A percentile compares a stretch with the other conserved stretches of the same genome.
These are phyloP conservation scores for Scaptodrosophila latifasciaeformis DNA, from an alignment of 2,888 invertebrate species.

Conservation along the genomic window DNA sequence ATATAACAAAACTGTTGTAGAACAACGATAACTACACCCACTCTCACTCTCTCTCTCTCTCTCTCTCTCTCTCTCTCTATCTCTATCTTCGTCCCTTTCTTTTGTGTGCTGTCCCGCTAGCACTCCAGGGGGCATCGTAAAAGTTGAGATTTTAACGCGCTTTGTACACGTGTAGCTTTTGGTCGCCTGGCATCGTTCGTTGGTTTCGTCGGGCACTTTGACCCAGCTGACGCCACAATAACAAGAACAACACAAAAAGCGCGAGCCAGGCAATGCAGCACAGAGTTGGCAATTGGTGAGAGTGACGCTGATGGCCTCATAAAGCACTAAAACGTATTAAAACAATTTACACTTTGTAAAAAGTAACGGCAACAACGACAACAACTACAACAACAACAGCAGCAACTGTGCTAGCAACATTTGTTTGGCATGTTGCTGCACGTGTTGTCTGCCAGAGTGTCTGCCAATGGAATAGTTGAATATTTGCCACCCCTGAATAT, in stretches of 20 bases:
- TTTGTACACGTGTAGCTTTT: conserved; percentile 65
- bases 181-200: conserved; percentile 18
- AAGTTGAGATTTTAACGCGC: conserved; percentile 70
- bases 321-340: conserved; percentile 69
- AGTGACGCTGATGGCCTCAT: conserved; percentile 47
- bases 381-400: conserved; percentile 14
- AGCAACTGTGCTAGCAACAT: conserved; percentile 30
- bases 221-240: conserved; percentile 51
- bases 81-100: no score
- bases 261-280: no score
- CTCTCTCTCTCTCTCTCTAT: no score
- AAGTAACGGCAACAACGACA: conserved; percentile 36
- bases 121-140: conserved; percentile 68
- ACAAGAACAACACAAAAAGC: no score
- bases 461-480: no score
- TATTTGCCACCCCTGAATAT: no score
- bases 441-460: no score
- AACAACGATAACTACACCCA: conserved; percentile 9
- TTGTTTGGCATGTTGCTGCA: conserved; percentile 56
- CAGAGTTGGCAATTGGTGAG: not conserved
- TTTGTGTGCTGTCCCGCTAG: no score
- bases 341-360: conserved; percentile 73
- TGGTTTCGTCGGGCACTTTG: conserved; percentile 35
- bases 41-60: no score
- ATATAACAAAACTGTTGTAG: conserved; percentile 34